phyloP scores from a whole-genome alignment of 2,113 vertebrate genomes.

The Chascanopsetta lugubris region DNA sequence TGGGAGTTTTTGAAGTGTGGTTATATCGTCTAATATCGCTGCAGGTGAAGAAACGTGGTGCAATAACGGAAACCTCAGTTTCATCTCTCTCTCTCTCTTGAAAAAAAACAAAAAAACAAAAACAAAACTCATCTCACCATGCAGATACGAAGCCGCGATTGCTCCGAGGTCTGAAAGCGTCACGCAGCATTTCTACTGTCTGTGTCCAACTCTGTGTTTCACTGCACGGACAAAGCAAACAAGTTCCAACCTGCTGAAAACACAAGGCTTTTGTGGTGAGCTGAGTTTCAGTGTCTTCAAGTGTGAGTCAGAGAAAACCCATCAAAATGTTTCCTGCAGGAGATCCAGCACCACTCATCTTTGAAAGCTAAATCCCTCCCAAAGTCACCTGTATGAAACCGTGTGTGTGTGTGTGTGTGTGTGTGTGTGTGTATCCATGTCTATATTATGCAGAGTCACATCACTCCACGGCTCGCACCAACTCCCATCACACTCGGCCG shows the following conservation, averaged over 20 bases:
- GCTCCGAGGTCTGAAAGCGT: slow-evolving; percentile 1
- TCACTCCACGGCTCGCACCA: slow-evolving; percentile 15
- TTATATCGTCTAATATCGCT: neutral
- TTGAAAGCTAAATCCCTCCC: neutral
- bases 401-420: neutral
- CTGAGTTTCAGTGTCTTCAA: neutral
- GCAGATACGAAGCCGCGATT: neutral
- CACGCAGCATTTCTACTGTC: neutral
- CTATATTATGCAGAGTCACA: slow-evolving; percentile 14
- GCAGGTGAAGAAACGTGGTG: neutral
- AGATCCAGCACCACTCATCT: neutral
- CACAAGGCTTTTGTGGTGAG: slow-evolving; percentile 1
- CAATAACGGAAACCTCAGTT: neutral
- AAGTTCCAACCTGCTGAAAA: neutral
- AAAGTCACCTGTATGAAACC: slow-evolving; percentile 3
- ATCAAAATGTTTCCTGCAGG: neutral
- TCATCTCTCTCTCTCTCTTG: neutral
- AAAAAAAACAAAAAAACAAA: too few species aligned
- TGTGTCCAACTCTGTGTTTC: slow-evolving; percentile 1
- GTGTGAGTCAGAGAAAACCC: neutral
- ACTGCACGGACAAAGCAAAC: neutral
- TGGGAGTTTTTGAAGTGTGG: neutral
- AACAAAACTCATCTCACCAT: too few species aligned
- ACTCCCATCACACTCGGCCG: slow-evolving; percentile 26
- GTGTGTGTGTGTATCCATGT: neutral